Percentiles rank a stretch among this genome's conserved stretches.
Conservation (phyloP, 2,113 vertebrate genomes). For the Pachypanchax playfairii region DNA sequence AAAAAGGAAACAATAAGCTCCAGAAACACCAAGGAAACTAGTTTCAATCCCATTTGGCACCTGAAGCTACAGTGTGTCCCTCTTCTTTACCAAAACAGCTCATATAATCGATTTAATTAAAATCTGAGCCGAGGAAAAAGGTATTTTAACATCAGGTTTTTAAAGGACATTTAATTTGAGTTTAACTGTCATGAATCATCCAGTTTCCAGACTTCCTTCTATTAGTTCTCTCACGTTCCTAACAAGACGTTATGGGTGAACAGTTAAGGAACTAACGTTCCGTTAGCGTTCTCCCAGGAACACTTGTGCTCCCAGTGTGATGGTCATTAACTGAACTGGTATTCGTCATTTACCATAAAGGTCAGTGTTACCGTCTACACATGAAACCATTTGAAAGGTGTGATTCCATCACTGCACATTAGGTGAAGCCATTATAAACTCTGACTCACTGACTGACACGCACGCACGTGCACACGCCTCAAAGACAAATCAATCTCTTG, state of each 20-base stretch:
- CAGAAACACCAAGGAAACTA: too few species aligned
- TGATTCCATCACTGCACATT: slow-evolving; percentile 3
- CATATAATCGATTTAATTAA: too few species aligned
- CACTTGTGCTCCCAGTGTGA: background rate
- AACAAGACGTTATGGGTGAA: background rate
- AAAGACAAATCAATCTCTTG: slow-evolving; percentile 11
- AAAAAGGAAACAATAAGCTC: too few species aligned
- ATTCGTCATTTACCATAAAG: slow-evolving; percentile 2
- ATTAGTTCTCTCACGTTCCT: background rate
- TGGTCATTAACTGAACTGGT: background rate
- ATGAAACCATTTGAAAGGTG: background rate
- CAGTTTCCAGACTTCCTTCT: background rate
- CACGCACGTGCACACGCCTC: background rate
- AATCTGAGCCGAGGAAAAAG: too few species aligned
- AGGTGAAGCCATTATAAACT: slow-evolving; percentile 14
- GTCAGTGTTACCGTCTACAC: slow-evolving; percentile 9
- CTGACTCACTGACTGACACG: background rate
- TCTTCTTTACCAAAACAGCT: too few species aligned
- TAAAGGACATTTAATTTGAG: background rate
- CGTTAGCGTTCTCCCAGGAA: background rate
- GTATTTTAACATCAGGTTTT: too few species aligned
- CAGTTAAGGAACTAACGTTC: background rate
- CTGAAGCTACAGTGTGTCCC: too few species aligned
- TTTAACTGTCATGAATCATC: too few species aligned
- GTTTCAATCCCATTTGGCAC: too few species aligned